Conservation (phyloP, 1,140 invertebrate species). For the Campoletis sonorensis region DNA sequence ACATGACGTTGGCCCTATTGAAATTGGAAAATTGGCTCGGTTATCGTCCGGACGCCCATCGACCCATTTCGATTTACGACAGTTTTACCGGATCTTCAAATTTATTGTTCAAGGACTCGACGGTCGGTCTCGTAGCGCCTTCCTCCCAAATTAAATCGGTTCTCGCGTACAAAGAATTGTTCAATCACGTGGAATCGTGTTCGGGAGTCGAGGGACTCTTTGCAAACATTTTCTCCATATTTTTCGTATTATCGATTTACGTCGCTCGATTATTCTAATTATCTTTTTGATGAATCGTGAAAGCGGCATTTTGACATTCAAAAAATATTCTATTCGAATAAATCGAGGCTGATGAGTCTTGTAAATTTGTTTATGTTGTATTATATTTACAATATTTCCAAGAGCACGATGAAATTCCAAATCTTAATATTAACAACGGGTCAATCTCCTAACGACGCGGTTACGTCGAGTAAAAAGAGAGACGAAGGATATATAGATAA, state of each 20-base stretch:
- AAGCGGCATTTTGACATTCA: no score
- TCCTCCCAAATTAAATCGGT: conserved; percentile 59
- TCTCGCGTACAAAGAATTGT: conserved; percentile 68
- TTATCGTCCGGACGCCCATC: conserved; percentile 55
- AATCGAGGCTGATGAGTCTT: conserved; percentile 35
- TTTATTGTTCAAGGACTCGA: conserved; percentile 79
- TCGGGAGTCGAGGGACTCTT: conserved; percentile 23
- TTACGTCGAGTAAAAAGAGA: no score
- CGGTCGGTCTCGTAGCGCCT: conserved; percentile 74
- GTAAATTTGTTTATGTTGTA: conserved; percentile 55
- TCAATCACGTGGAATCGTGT: conserved; percentile 68
- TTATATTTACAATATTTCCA: conserved; percentile 55
- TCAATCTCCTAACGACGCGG: conserved; percentile 41
- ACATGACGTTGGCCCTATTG: conserved; percentile 71
- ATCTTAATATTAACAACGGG: conserved; percentile 50
- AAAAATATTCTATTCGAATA: background rate
- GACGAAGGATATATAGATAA: no score
- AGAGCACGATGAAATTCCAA: conserved; percentile 51
- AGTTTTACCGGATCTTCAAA: conserved; percentile 74
- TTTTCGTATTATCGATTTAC: background rate
- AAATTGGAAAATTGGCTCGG: conserved; percentile 77
- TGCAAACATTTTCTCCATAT: conserved; percentile 3
- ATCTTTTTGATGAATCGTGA: no score
- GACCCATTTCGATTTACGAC: conserved; percentile 73
- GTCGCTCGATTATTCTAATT: background rate